phyloP scores from a whole-genome alignment of 2,113 vertebrate genomes.

The Taurulus bubalis region DNA sequence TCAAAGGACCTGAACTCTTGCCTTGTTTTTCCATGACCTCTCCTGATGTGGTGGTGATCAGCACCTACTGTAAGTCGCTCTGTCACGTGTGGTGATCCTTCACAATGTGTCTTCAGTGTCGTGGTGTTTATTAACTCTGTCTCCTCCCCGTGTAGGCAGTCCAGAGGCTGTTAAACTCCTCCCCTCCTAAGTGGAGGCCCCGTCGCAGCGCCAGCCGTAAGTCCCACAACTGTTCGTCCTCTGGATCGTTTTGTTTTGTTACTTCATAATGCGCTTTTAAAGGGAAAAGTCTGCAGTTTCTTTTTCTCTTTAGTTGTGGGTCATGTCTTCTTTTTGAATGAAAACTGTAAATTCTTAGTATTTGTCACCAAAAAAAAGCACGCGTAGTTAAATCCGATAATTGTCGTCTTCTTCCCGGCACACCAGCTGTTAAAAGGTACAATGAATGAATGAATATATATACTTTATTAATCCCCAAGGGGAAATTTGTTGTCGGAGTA shows the following conservation, averaged over 20 bases:
- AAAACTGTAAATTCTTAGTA: neutral
- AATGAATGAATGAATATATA: too few relatives aligned
- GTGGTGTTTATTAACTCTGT: neutral
- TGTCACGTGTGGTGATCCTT: slow-evolving; percentile 15
- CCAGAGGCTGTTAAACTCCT: neutral
- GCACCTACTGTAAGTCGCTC: slow-evolving; percentile 44
- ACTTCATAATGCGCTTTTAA: neutral
- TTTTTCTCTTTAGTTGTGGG: neutral
- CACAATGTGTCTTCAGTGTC: neutral
- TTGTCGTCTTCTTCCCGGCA: neutral
- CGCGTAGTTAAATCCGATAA: neutral
- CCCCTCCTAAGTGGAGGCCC: neutral
- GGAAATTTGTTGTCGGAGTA: too few relatives aligned
- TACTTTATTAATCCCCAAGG: too few relatives aligned
- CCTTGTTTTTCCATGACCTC: slow-evolving; percentile 31
- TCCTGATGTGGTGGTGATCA: slow-evolving; percentile 31
- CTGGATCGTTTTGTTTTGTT: too few relatives aligned
- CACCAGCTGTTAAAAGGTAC: neutral
- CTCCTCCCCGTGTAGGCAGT: neutral
- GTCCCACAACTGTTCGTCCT: neutral
- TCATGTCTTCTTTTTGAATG: neutral
- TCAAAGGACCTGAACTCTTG: neutral
- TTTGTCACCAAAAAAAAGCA: neutral
- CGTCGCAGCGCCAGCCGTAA: slow-evolving; percentile 28
- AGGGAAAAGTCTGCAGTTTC: too few relatives aligned